Percentiles rank a stretch among this genome's conserved stretches.
These are phyloP conservation scores for Halcyon malimbica DNA, from an alignment of 2,113 vertebrate species.

Conservation along the genomic window DNA sequence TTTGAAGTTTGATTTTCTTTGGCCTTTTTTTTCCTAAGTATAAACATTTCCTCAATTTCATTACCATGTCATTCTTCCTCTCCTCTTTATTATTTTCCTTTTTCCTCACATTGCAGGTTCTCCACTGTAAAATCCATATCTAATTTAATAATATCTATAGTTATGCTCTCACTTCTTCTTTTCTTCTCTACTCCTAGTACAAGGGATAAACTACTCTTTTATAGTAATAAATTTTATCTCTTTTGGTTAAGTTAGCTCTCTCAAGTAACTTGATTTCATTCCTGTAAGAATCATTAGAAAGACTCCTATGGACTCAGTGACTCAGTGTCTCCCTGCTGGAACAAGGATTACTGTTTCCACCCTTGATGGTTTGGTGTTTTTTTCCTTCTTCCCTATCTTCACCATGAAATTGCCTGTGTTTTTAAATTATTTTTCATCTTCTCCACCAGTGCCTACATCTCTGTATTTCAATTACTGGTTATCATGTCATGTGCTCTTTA, in stretches of 20 bases:
- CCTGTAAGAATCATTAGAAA: background rate
- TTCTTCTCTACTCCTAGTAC: background rate
- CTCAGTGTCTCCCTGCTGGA: background rate
- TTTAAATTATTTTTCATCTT: background rate
- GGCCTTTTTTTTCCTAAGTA: background rate
- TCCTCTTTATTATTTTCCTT: background rate
- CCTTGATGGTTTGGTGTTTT: rapidly evolving
- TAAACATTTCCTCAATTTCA: background rate
- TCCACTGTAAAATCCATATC: background rate
- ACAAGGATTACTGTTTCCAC: background rate
- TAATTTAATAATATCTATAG: background rate
- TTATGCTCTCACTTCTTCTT: background rate
- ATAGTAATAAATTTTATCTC: background rate
- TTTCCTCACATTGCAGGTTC: background rate
- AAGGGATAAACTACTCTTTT: background rate
- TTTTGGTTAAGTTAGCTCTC: background rate
- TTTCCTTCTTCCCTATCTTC: background rate
- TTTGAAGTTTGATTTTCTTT: background rate
- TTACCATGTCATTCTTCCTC: background rate
- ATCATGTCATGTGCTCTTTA: background rate
- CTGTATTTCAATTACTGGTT: background rate
- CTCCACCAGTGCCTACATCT: background rate
- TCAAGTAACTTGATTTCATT: background rate
- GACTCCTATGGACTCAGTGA: background rate
- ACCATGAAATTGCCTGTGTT: background rate